Base-by-base conservation (phyloP, 1,140 invertebrate genomes). In the Drosophila mayri region DNA sequence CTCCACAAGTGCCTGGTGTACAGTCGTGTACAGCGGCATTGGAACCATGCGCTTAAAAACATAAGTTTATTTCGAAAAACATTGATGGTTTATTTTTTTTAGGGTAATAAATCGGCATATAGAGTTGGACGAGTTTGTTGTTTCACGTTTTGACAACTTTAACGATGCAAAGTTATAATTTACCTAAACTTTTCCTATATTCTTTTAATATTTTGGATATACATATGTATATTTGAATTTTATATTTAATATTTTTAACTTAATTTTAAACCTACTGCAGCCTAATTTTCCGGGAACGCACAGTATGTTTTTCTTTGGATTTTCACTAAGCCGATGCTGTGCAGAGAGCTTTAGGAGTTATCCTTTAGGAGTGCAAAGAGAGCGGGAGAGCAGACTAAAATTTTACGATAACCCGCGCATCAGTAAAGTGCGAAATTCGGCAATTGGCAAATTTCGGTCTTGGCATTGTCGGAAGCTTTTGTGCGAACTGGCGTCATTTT, bases 391-490 rank as follows among this genome's bases (percentile, higher is more conserved):
- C 28, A n/a, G 49, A 20, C 30, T 20, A 52, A 52, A 30, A n/a
- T 28, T 52, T 52, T 50, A 50, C 28, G 47, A 50, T 32, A 32
- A 50, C 18, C 20, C n/a, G 49, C 49, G 9, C 47, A 10, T 30
- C 10, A 12, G 10, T 7, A 12, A 18, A 32, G 10, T 32, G 47
- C 28, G 7, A 35, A 52, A 52, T 52, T 50, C n/a, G 49, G 49
- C 28, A 32, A 52, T 52, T 32, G 28, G 28, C 49, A 52, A 50
- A 50, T 50, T 50, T 54, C 12, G 28, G 10, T n/a, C 5, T 50
- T 50, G 30, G 30, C 30, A 18, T 7, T 20, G 11, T 8, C 1
- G 4, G 16, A 14, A 49, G 47, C 25, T 49, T 49, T 49, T 49
- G 16, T 30, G 10, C 2, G 11, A 32, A 32, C 28, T 30, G 25